Evolutionary conservation across 2,888 invertebrate species (phyloP).

Genomic region (Agrotis exclamationis): DNA sequence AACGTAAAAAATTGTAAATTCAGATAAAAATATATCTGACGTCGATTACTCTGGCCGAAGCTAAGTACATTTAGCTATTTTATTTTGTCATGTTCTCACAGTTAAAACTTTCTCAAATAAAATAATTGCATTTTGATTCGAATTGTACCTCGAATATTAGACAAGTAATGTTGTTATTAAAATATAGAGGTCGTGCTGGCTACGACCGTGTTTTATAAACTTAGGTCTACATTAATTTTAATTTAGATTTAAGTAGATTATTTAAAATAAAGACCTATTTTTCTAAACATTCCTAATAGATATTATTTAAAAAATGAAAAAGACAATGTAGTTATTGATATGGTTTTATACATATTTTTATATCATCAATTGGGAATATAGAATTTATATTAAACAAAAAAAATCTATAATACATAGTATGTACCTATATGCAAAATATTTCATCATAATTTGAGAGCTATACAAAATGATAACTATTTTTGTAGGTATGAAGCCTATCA

Average conservation of each 20-base stretch:
- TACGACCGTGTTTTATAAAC: constrained; percentile 64
- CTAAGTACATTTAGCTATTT: background rate
- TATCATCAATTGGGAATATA: constrained; percentile 27
- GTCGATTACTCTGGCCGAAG: background rate
- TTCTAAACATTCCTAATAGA: constrained; percentile 51
- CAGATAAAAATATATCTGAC: background rate
- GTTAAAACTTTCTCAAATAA: constrained; percentile 34
- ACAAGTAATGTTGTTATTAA: constrained; percentile 34
- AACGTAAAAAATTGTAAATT: background rate
- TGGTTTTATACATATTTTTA: constrained; percentile 36
- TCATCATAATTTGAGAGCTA: constrained; percentile 25
- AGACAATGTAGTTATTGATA: background rate
- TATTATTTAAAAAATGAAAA: constrained; percentile 4
- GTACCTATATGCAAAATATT: constrained; percentile 13
- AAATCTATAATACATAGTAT: background rate
- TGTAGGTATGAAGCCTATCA: constrained; percentile 48
- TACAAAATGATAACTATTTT: constrained; percentile 19
- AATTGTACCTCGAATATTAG: constrained; percentile 59
- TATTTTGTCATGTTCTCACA: background rate
- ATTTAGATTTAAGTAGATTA: constrained; percentile 44
- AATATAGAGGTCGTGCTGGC: constrained; percentile 75
- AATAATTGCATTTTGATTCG: constrained; percentile 58
- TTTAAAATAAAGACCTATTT: constrained; percentile 15
- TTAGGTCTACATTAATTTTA: constrained; percentile 50
- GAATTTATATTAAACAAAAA: constrained; percentile 9